Base-by-base conservation (phyloP, 37 sponge, comb jelly and placozoan species). In the Tethya wilhelma region DNA sequence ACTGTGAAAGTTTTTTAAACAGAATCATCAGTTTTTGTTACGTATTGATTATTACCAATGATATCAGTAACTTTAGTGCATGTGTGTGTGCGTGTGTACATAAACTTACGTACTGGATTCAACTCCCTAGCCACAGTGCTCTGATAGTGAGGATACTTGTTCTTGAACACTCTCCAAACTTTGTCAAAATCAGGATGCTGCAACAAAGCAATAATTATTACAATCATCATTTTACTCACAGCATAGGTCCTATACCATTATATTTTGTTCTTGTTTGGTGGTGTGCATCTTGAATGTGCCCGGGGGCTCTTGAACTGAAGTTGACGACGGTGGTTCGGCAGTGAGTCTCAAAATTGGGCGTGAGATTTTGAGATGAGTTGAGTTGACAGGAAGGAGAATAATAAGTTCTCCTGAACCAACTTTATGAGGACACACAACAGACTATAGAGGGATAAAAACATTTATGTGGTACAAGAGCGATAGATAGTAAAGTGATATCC, bases 361-460 rank as follows among this genome's bases (percentile, higher is more conserved):
- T 17, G 56, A 60, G 49, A 91, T 74, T 55, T 78, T 86, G 63
- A 91, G 44, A 62, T 91, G 92, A 33, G 92, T 82, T 55, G 56
- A 46, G 44, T 74, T 56, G 19, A 71, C 28, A 56, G 92, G 89
- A 19, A 91, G 69, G 26, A 66, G 79, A 7, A 91, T 26, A 0
- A 74, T 41, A 8, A 87, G 23, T n/a, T 78, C 92, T 2, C 43
- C 59, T 22, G 32, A 8, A 38, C 60, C 53, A 4, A 66, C 40
- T 57, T 77, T 81, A 55, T 91, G 92, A 1, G 92, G 88, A 44
- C 92, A 91, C 25, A 83, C 44, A 12, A 87, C 77, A 1, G 81
- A 75, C 91, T 91, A 40, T 0, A 58, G 11, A 38, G 4, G 40
- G 0, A 37, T n/a, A 71, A 2, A 49, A 44, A 12, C 59, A 69